Percentiles rank a stretch among this genome's conserved stretches.
Evolutionary conservation across 2,797 vertebrate species (phyloP).

Genomic region (Hypotaenidia philippensis): DNA sequence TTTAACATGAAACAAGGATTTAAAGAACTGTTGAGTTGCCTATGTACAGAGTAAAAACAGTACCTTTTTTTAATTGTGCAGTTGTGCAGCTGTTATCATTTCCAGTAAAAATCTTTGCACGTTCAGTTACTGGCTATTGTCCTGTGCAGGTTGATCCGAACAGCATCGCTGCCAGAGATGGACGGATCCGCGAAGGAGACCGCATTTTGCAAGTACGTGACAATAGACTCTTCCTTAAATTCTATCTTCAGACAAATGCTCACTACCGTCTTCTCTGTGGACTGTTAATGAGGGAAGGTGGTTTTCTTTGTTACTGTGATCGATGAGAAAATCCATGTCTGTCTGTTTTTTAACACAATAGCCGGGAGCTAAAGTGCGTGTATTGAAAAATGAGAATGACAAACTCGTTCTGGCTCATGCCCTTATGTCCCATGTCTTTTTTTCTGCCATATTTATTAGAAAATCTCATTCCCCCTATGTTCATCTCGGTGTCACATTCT

Average conservation of each 20-base stretch:
- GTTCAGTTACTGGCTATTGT: background rate
- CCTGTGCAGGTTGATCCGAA: conserved; percentile 90
- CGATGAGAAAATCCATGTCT: conserved; percentile 70
- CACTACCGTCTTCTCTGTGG: conserved; percentile 3
- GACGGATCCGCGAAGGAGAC: conserved; percentile 94
- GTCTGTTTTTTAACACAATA: conserved; percentile 67
- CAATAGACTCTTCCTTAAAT: conserved; percentile 20
- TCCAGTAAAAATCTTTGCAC: background rate
- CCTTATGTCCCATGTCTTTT: conserved; percentile 49
- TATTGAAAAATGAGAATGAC: conserved; percentile 70
- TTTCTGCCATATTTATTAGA: conserved; percentile 67
- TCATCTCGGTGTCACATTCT: conserved; percentile 36
- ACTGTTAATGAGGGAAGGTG: conserved; percentile 62
- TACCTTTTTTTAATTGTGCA: background rate
- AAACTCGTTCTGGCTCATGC: conserved; percentile 67
- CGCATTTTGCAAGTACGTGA: conserved; percentile 93
- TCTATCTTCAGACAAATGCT: conserved; percentile 2
- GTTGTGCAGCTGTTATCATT: background rate
- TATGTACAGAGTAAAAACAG: background rate
- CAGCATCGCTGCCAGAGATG: conserved; percentile 94
- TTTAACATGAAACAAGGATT: conserved; percentile 6
- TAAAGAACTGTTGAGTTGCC: background rate
- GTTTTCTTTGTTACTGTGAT: conserved; percentile 67
- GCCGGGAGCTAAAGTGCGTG: conserved; percentile 20
- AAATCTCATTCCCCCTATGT: conserved; percentile 57